phyloP scores from a whole-genome alignment of 2,888 invertebrate species.

The Pristionchus arcanus region DNA sequence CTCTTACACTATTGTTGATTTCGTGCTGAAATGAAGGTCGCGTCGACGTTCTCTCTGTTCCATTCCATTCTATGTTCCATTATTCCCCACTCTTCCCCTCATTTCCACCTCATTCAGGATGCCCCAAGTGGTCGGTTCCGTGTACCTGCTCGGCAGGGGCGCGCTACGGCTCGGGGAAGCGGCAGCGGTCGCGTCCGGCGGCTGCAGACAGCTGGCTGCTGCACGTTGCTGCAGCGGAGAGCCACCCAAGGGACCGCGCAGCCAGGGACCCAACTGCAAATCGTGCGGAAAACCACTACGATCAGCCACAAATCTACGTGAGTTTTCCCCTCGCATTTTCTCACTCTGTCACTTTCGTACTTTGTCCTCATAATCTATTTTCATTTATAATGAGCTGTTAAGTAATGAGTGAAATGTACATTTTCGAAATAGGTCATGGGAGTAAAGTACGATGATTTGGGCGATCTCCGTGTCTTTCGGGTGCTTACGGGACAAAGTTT shows the following conservation, averaged over 20 bases:
- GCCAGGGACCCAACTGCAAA: slow-evolving; percentile 63
- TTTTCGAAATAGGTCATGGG: neutral
- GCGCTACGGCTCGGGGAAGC: neutral
- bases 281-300: slow-evolving; percentile 74
- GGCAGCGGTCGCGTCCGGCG: neutral
- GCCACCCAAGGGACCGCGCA: slow-evolving; percentile 15
- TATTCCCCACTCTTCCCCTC: neutral
- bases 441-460: neutral
- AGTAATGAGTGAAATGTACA: too few relatives aligned
- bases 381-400: too few relatives aligned
- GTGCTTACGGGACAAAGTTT: slow-evolving; percentile 25
- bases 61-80: neutral
- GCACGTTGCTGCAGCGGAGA: slow-evolving; percentile 25
- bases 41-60: slow-evolving; percentile 30
- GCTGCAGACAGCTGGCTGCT: slow-evolving; percentile 4
- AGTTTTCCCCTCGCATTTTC: slow-evolving; percentile 51
- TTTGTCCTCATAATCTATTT: too few relatives aligned
- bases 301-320: slow-evolving; percentile 71
- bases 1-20: slow-evolving; percentile 38
- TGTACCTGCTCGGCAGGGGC: slow-evolving; percentile 38
- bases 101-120: slow-evolving; percentile 38
- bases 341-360: too few relatives aligned
- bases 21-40: neutral
- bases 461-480: neutral
- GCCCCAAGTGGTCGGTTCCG: slow-evolving; percentile 53